These are phyloP conservation scores for Digitonthophagus gazella DNA, from an alignment of 2,888 invertebrate species.

Conservation along the genomic window DNA sequence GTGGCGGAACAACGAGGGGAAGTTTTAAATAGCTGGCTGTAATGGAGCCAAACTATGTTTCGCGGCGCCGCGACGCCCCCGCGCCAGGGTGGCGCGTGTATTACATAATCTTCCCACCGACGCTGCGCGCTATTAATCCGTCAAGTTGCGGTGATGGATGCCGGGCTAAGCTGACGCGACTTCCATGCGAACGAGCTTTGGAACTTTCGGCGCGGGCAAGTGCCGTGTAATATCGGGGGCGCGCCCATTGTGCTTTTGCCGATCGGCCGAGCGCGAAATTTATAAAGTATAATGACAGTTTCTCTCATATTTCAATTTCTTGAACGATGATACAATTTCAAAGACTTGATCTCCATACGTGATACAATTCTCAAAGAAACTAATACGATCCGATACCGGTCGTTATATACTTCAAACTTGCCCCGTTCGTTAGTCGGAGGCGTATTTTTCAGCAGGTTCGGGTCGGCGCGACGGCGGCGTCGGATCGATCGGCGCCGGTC, in stretches of 20 bases:
- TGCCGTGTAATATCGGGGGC: neutral
- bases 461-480: neutral
- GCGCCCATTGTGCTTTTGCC: neutral
- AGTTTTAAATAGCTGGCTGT: neutral
- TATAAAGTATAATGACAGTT: neutral
- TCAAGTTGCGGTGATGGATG: neutral
- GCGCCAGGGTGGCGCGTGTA: neutral
- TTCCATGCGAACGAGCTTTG: neutral
- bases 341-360: too few relatives aligned
- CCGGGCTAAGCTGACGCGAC: neutral
- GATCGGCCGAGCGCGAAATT: neutral
- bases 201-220: neutral
- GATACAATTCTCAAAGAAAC: neutral
- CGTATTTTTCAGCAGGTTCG: neutral
- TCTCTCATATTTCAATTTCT: neutral
- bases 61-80: neutral
- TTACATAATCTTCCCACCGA: neutral
- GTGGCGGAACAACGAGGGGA: neutral
- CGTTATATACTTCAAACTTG: neutral
- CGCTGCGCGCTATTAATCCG: neutral
- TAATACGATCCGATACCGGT: neutral
- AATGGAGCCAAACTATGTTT: neutral
- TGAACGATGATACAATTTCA: too few relatives aligned
- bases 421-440: neutral
- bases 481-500: neutral